phyloP scores from a whole-genome alignment of 2,113 vertebrate species.

The Neotoma lepida region DNA sequence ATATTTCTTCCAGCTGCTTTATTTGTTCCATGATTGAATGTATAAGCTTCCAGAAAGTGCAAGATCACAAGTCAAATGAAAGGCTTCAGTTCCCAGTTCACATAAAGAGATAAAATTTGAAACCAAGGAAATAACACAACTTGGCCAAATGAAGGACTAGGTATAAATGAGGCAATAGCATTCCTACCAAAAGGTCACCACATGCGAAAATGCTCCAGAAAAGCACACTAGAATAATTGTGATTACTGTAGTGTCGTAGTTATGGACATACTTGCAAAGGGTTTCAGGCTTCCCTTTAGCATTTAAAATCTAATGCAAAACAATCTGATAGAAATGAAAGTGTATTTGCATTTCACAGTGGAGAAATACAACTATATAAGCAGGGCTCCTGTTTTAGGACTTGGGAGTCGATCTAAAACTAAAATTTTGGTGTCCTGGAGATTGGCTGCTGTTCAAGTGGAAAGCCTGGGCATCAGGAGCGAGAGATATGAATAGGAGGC shows the following conservation, averaged over 20 bases:
- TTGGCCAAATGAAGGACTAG: constrained; percentile 47
- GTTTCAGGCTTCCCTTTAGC: constrained; percentile 2
- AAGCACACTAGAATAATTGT: not conserved
- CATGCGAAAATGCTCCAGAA: not conserved
- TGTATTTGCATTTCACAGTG: not conserved
- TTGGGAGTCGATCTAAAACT: not conserved
- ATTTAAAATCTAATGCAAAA: constrained; percentile 1
- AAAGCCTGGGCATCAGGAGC: not conserved
- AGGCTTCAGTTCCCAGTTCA: constrained; percentile 66
- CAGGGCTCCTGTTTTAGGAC: not conserved
- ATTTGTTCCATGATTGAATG: constrained; percentile 78
- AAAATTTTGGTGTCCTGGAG: not conserved
- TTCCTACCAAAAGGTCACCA: constrained; percentile 45
- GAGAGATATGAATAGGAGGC: not conserved
- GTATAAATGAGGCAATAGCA: constrained; percentile 33
- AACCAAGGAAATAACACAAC: constrained; percentile 67
- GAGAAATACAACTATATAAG: not conserved
- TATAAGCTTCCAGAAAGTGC: constrained; percentile 73
- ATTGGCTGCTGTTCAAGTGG: not conserved
- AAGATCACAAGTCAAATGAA: constrained; percentile 77
- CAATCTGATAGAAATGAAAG: constrained; percentile 39
- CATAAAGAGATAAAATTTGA: constrained; percentile 69
- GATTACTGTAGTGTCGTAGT: not conserved
- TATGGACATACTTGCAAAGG: not conserved
- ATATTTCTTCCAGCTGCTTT: constrained; percentile 78